These are phyloP conservation scores for Pristiophorus japonicus DNA, from an alignment of 2,113 vertebrate species.

Conservation along the genomic window DNA sequence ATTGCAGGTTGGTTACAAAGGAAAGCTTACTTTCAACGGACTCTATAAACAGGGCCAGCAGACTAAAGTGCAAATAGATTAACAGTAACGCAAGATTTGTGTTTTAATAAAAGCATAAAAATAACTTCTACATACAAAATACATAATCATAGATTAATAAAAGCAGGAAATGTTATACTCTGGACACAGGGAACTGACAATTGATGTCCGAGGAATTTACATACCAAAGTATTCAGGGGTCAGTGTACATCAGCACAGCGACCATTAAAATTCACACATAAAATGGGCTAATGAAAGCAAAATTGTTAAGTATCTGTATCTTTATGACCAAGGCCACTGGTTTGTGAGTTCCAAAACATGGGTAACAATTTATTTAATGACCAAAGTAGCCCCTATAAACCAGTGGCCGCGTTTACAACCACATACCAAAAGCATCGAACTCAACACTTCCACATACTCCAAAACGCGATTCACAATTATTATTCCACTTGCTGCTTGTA, in stretches of 20 bases:
- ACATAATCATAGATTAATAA: not conserved
- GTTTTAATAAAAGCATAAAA: not conserved
- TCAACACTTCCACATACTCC: not conserved
- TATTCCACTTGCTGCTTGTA: not conserved
- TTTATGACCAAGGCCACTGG: not conserved
- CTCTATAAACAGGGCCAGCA: not conserved
- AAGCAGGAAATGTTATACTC: not conserved
- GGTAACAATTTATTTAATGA: not conserved
- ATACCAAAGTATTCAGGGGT: not conserved
- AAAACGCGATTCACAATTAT: not conserved
- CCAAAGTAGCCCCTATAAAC: not conserved
- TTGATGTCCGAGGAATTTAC: not conserved
- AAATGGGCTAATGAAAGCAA: not conserved
- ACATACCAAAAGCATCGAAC: not conserved
- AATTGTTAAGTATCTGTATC: not conserved
- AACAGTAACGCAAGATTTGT: not conserved
- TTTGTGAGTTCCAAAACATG: not conserved
- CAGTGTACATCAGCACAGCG: not conserved
- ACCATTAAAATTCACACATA: not conserved
- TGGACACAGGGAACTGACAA: not conserved
- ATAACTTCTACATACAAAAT: slow-evolving; percentile 1
- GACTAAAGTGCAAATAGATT: not conserved
- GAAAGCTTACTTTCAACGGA: not conserved
- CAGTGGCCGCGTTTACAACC: not conserved
- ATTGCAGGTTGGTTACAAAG: not conserved